phyloP scores from a whole-genome alignment of 2,113 vertebrate species.

The Arenaria interpres region DNA sequence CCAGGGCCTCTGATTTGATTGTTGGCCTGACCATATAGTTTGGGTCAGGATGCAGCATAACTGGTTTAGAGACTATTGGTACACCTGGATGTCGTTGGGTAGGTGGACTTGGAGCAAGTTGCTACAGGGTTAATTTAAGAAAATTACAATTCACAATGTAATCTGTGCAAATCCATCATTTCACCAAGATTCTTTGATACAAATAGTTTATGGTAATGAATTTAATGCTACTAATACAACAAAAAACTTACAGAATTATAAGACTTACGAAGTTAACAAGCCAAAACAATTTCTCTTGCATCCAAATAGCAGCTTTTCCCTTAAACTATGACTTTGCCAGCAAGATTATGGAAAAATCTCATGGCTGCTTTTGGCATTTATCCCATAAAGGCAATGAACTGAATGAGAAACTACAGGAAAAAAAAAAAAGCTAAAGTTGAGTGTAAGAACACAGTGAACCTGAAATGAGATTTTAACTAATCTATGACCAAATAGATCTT shows the following conservation, averaged over 20 bases:
- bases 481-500: neutral
- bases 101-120: constrained; percentile 92
- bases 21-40: constrained; percentile 83
- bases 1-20: constrained; percentile 88
- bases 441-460: neutral
- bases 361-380: neutral
- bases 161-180: neutral
- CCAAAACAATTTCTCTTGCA: neutral
- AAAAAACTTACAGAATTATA: neutral
- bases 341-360: neutral
- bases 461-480: neutral
- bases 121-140: constrained; percentile 77
- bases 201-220: neutral
- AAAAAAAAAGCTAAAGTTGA: neutral
- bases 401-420: neutral
- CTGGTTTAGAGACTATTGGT: constrained; percentile 90
- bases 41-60: constrained; percentile 91
- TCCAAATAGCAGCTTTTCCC: neutral
- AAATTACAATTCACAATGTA: neutral
- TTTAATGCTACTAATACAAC: neutral
- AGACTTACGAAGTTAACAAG: neutral
- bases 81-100: constrained; percentile 84
- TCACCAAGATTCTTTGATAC: neutral
- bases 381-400: neutral
- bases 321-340: neutral